phyloP scores from a whole-genome alignment of 2,113 vertebrate species.

The Gracilinanus agilis region DNA sequence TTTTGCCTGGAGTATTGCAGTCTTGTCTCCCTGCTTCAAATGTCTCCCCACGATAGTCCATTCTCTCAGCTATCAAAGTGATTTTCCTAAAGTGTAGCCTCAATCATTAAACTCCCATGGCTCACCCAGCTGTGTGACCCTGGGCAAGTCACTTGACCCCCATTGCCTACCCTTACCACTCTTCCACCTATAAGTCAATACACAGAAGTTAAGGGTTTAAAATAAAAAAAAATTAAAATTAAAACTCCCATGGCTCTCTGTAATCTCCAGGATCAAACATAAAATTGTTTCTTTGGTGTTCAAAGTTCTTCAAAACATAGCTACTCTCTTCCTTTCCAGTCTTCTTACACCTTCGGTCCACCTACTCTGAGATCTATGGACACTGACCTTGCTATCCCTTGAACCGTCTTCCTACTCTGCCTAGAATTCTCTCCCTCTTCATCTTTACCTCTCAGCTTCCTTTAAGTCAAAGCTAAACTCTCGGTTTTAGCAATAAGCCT shows the following conservation, averaged over 20 bases:
- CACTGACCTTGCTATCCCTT: neutral
- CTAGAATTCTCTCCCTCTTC: neutral
- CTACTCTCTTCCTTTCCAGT: neutral
- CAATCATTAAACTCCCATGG: neutral
- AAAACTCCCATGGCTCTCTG: neutral
- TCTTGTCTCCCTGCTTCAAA: too few relatives aligned
- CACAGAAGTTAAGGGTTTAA: too few relatives aligned
- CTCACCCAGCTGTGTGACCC: too few relatives aligned
- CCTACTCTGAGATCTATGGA: neutral
- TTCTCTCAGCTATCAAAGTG: too few relatives aligned
- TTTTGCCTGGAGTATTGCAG: too few relatives aligned
- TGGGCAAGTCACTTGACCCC: too few relatives aligned
- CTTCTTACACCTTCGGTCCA: neutral
- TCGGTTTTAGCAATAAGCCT: neutral
- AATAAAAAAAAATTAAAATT: too few relatives aligned
- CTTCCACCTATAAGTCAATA: too few relatives aligned
- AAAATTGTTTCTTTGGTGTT: neutral
- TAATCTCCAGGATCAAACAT: neutral
- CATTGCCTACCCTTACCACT: too few relatives aligned
- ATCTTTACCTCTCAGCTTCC: neutral
- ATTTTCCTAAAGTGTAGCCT: neutral
- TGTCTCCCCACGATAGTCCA: too few relatives aligned
- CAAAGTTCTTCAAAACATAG: neutral
- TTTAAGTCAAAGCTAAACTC: neutral
- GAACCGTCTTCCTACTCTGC: neutral